These are phyloP conservation scores for Parazoanthus darwini DNA, from an alignment of 92 coral and sea anemone genomes.

Conservation along the genomic window DNA sequence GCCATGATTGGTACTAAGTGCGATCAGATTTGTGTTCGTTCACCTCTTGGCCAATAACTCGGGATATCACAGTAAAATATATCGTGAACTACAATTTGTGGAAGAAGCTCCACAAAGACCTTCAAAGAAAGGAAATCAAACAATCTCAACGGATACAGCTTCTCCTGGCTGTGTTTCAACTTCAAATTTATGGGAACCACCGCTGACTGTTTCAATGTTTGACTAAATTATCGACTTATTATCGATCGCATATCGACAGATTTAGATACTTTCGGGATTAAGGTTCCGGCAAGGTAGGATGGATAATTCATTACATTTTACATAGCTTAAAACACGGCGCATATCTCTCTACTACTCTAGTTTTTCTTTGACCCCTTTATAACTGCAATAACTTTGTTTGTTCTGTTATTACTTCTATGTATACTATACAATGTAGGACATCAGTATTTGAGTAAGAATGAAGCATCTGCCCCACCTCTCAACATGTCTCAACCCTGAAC, in stretches of 20 bases:
- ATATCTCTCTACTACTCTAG: not conserved
- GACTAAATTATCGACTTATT: not conserved
- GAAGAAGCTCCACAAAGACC: not conserved
- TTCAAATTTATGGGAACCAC: not conserved
- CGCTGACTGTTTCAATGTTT: not conserved
- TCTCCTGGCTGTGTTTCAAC: not conserved
- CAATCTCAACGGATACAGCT: not conserved
- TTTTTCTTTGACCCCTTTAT: not conserved
- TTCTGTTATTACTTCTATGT: too few relatives aligned
- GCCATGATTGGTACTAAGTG: constrained; percentile 41
- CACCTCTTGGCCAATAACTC: not conserved
- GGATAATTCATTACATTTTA: not conserved
- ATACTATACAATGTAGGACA: too few relatives aligned
- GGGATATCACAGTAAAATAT: constrained; percentile 17
- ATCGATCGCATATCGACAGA: constrained; percentile 13
- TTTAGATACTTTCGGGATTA: not conserved
- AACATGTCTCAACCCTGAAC: not conserved
- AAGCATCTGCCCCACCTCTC: not conserved
- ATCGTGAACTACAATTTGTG: not conserved
- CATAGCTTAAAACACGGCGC: not conserved
- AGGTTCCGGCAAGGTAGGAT: not conserved
- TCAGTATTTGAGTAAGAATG: too few relatives aligned
- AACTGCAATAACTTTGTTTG: not conserved
- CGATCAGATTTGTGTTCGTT: not conserved
- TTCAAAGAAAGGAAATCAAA: not conserved